Conservation (phyloP, 1,140 invertebrate species). For the Steinernema khuongi region DNA sequence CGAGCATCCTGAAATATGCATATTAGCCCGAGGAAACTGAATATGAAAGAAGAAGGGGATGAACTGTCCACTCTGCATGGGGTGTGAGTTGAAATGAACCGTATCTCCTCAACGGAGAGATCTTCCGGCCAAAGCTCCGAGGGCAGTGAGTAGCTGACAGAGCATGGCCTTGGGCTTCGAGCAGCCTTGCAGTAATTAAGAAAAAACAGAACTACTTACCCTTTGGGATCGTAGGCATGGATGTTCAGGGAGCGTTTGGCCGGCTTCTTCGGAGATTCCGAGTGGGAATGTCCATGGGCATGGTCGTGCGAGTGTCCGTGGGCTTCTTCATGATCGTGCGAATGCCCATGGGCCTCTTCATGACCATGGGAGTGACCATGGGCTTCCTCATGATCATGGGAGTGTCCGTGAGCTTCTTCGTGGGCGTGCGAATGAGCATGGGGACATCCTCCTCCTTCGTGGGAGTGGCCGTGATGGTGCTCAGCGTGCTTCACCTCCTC, state of each 20-base stretch:
- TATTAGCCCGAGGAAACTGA: too few species aligned
- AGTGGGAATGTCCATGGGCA: slow-evolving; percentile 28
- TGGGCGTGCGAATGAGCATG: slow-evolving; percentile 53
- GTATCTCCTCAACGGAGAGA: too few species aligned
- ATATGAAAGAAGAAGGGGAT: slow-evolving; percentile 3
- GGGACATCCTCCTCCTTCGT: slow-evolving; percentile 55
- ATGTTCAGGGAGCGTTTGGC: not conserved
- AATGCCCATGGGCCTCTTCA: slow-evolving; percentile 53
- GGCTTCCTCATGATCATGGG: slow-evolving; percentile 42
- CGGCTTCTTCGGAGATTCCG: slow-evolving; percentile 32
- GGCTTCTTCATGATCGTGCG: slow-evolving; percentile 42
- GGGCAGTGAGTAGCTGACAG: slow-evolving; percentile 81
- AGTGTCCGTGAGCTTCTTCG: slow-evolving; percentile 52
- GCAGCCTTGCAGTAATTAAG: slow-evolving; percentile 65
- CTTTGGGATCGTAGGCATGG: slow-evolving; percentile 30
- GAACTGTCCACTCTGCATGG: too few species aligned
- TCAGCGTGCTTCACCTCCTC: slow-evolving; percentile 24
- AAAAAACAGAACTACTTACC: slow-evolving; percentile 19
- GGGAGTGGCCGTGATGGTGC: slow-evolving; percentile 47
- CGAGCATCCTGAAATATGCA: slow-evolving; percentile 22
- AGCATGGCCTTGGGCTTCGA: slow-evolving; percentile 81
- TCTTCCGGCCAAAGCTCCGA: slow-evolving; percentile 72
- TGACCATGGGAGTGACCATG: slow-evolving; percentile 49
- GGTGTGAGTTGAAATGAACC: too few species aligned
- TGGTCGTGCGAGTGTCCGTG: slow-evolving; percentile 27